Conservation (phyloP, 2,888 invertebrate genomes). For the Blera fallax region DNA sequence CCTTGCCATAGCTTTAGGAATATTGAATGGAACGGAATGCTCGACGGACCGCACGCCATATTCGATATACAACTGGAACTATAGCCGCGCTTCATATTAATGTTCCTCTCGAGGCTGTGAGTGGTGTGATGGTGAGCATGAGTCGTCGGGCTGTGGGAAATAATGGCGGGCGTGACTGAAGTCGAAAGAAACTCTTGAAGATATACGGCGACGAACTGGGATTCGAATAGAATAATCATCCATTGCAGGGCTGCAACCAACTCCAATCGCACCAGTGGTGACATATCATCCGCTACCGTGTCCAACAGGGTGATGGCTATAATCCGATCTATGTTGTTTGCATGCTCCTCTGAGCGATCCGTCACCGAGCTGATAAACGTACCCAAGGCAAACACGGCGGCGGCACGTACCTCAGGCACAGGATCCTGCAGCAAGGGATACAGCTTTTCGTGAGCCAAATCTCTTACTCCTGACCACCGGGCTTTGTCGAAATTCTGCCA, state of each 20-base stretch:
- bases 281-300: conserved; percentile 91
- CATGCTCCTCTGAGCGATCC: conserved; percentile 95
- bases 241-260: conserved; percentile 93
- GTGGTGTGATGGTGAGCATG: conserved; percentile 76
- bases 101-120: conserved; percentile 81
- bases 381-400: conserved; percentile 96
- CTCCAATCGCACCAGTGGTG: conserved; percentile 93
- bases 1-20: conserved; percentile 95
- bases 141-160: conserved; percentile 56
- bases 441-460: conserved; percentile 97
- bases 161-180: conserved; percentile 68
- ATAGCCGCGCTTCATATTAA: conserved; percentile 85
- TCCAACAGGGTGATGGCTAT: conserved; percentile 94
- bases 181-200: conserved; percentile 83
- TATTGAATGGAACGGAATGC: conserved; percentile 84
- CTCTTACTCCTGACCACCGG: conserved; percentile 97
- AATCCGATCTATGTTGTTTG: conserved; percentile 95
- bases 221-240: conserved; percentile 93
- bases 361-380: conserved; percentile 93
- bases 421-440: conserved; percentile 90
- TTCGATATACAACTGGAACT: conserved; percentile 88
- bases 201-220: conserved; percentile 91
- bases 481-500: conserved; percentile 95
- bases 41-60: conserved; percentile 75
- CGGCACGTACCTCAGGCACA: conserved; percentile 95